These are phyloP conservation scores for Sebastes taczanowskii DNA, from an alignment of 2,797 vertebrate genomes.

Conservation along the genomic window DNA sequence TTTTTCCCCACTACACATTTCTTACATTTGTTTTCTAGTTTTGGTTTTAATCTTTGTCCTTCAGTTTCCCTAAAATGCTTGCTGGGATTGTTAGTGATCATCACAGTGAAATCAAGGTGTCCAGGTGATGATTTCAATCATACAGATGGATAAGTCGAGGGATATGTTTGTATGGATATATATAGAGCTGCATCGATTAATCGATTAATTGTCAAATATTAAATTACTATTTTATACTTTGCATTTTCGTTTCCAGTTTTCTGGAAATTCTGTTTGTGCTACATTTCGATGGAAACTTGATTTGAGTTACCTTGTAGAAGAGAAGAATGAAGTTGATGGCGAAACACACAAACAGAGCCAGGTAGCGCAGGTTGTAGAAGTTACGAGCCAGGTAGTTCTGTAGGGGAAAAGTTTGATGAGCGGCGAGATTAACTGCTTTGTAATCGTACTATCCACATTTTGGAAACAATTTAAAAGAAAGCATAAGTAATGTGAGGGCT, in stretches of 20 bases:
- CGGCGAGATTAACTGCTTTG: not conserved
- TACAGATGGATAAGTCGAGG: not conserved
- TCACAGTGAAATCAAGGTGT: not conserved
- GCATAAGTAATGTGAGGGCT: conserved; percentile 27
- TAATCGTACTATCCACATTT: not conserved
- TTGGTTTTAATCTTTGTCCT: too few relatives aligned
- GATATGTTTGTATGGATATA: not conserved
- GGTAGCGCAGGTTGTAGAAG: conserved; percentile 97
- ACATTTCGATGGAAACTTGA: not conserved
- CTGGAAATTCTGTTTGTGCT: not conserved
- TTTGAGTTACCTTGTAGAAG: conserved; percentile 94
- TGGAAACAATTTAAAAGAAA: not conserved
- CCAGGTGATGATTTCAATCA: not conserved
- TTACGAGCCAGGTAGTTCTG: conserved; percentile 98
- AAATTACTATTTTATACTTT: not conserved
- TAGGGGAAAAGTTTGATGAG: conserved; percentile 42
- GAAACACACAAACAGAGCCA: conserved; percentile 97
- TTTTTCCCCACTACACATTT: not conserved
- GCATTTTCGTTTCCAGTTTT: not conserved
- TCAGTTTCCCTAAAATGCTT: too few relatives aligned
- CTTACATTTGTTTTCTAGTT: not conserved
- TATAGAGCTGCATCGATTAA: too few relatives aligned
- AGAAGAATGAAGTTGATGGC: conserved; percentile 99
- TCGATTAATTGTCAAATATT: too few relatives aligned
- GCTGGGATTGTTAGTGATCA: too few relatives aligned